Conservation (phyloP, 1,140 invertebrate genomes). For the Zaprionus tsacasi region DNA sequence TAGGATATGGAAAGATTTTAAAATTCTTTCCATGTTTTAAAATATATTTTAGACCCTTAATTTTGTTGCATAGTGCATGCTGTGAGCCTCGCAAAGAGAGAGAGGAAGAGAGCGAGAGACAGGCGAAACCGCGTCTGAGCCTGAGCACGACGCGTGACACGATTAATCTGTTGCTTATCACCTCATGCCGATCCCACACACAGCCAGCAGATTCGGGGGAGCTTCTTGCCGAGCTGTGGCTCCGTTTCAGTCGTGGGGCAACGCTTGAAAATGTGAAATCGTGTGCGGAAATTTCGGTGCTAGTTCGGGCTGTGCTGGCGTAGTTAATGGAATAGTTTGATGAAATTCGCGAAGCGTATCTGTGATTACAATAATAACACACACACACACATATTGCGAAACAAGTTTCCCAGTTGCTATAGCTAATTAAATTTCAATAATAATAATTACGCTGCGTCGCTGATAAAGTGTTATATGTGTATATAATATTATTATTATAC, state of each 20-base stretch:
- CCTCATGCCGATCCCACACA: background rate
- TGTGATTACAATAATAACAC: slow-evolving; percentile 56
- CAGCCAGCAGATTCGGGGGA: background rate
- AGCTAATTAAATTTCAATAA: slow-evolving; percentile 19
- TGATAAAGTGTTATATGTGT: slow-evolving; percentile 8
- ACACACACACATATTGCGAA: slow-evolving; percentile 14
- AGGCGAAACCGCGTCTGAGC: background rate
- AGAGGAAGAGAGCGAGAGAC: background rate
- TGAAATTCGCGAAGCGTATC: slow-evolving; percentile 41
- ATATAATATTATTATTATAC: slow-evolving; percentile 7
- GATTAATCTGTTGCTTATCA: slow-evolving; percentile 48
- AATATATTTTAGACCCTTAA: background rate
- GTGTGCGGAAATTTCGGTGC: slow-evolving; percentile 30
- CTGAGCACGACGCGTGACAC: slow-evolving; percentile 13
- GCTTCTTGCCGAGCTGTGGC: background rate
- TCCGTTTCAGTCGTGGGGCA: slow-evolving; percentile 56
- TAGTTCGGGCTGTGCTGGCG: slow-evolving; percentile 12
- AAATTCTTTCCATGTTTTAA: no score
- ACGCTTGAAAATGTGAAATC: slow-evolving; percentile 75
- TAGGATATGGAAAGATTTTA: no score
- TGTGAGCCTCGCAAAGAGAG: background rate
- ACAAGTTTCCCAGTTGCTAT: slow-evolving; percentile 21
- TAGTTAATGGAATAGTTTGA: slow-evolving; percentile 22
- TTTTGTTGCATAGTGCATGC: background rate
- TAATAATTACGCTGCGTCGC: slow-evolving; percentile 15